Conservation (phyloP, 2,888 invertebrate species). For the Aphrophora alni region DNA sequence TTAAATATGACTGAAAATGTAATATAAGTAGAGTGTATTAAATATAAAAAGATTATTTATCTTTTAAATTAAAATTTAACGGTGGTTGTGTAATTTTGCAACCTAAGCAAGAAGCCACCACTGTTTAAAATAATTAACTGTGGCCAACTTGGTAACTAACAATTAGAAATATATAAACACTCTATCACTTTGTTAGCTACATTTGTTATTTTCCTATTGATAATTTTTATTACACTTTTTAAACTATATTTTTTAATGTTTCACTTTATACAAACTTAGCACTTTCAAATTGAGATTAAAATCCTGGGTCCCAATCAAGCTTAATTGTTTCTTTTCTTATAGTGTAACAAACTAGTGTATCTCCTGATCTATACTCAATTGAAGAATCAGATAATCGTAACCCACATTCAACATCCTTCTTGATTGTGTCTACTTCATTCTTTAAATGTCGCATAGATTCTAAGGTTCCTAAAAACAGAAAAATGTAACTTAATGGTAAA, state of each 20-base stretch:
- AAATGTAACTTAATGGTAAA: not conserved
- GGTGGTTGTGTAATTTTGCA: too few relatives aligned
- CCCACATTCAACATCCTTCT: constrained; percentile 89
- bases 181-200: too few relatives aligned
- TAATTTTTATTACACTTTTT: not conserved
- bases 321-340: constrained; percentile 67
- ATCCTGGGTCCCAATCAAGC: constrained; percentile 88
- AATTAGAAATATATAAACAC: too few relatives aligned
- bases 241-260: not conserved
- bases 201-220: too few relatives aligned
- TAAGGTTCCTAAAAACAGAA: constrained; percentile 65
- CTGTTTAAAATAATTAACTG: too few relatives aligned
- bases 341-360: constrained; percentile 78
- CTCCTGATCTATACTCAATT: constrained; percentile 74
- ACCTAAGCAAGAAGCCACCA: too few relatives aligned
- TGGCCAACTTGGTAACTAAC: too few relatives aligned
- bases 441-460: constrained; percentile 89
- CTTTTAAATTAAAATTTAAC: too few relatives aligned
- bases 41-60: too few relatives aligned
- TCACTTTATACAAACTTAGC: too few relatives aligned
- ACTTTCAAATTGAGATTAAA: constrained; percentile 58
- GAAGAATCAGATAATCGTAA: constrained; percentile 72
- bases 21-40: too few relatives aligned
- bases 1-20: too few relatives aligned
- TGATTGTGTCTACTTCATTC: constrained; percentile 82